These are phyloP conservation scores for Sinocyclocheilus maitianheensis DNA, from an alignment of 2,113 vertebrate genomes.

Conservation along the genomic window DNA sequence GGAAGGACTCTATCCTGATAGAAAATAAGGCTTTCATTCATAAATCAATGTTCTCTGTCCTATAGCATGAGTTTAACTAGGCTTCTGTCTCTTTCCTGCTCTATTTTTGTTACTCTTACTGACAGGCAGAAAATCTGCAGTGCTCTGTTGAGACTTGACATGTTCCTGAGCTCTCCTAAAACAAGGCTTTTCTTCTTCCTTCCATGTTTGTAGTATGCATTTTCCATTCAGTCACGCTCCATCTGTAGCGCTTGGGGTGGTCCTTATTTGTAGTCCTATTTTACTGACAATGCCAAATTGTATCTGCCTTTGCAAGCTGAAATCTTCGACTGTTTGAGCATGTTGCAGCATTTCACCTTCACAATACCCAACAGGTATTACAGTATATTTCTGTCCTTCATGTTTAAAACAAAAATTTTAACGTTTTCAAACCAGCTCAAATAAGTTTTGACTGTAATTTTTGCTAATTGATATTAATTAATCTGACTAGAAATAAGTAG, in stretches of 20 bases:
- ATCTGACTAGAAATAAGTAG: background rate
- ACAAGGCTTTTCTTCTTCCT: slow-evolving; percentile 45
- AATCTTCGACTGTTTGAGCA: slow-evolving; percentile 21
- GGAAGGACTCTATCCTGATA: slow-evolving; percentile 16
- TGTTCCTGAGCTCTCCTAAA: slow-evolving; percentile 38
- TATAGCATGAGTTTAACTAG: no score
- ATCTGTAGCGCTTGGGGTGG: slow-evolving; percentile 54
- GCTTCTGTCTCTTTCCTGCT: no score
- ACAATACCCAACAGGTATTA: background rate
- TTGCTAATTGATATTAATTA: background rate
- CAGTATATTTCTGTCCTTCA: background rate
- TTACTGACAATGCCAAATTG: slow-evolving; percentile 53
- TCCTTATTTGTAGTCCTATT: slow-evolving; percentile 41
- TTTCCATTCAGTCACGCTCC: slow-evolving; percentile 45
- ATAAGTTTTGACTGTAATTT: background rate
- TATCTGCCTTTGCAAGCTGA: slow-evolving; percentile 16
- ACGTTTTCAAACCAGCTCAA: background rate
- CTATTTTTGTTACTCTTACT: no score
- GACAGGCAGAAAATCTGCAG: no score
- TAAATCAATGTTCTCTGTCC: background rate
- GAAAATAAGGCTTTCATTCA: slow-evolving; percentile 17
- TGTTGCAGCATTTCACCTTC: slow-evolving; percentile 17
- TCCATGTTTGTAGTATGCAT: slow-evolving; percentile 48
- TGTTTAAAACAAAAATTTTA: background rate
- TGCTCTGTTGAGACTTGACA: slow-evolving; percentile 41